Evolutionary conservation across 2,113 vertebrate genomes (phyloP).

Genomic region (Paramormyrops kingsleyae): DNA sequence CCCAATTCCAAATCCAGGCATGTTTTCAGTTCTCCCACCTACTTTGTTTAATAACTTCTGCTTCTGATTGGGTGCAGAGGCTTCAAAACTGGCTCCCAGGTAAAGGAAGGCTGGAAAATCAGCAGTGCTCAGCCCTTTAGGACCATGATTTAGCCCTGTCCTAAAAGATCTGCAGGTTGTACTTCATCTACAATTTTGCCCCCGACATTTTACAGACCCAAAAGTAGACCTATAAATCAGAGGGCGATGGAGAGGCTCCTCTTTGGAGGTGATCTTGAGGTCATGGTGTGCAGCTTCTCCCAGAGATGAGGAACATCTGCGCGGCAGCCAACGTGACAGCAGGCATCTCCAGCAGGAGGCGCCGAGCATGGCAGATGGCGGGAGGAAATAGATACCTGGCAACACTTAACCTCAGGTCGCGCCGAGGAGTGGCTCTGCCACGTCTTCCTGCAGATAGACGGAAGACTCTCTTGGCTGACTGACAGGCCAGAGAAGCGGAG

Average conservation of each 20-base stretch:
- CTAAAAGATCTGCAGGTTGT: neutral
- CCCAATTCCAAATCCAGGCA: too few relatives aligned
- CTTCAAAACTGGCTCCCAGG: too few relatives aligned
- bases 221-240: neutral
- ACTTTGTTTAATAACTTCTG: too few relatives aligned
- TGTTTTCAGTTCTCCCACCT: too few relatives aligned
- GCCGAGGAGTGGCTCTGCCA: neutral
- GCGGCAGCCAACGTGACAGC: neutral
- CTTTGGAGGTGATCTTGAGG: neutral
- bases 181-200: neutral
- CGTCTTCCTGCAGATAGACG: neutral
- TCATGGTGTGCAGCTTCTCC: neutral
- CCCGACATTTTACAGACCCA: neutral
- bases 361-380: conserved; percentile 22
- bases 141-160: too few relatives aligned
- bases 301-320: neutral
- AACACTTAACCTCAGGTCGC: conserved; percentile 29
- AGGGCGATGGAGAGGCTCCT: neutral
- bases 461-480: neutral
- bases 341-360: neutral
- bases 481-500: neutral
- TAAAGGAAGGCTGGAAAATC: too few relatives aligned
- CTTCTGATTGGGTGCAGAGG: too few relatives aligned
- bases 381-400: conserved; percentile 20
- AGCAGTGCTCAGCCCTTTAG: too few relatives aligned